Evolutionary conservation across 2,113 vertebrate species (phyloP).

Genomic region (Colossoma macropomum): DNA sequence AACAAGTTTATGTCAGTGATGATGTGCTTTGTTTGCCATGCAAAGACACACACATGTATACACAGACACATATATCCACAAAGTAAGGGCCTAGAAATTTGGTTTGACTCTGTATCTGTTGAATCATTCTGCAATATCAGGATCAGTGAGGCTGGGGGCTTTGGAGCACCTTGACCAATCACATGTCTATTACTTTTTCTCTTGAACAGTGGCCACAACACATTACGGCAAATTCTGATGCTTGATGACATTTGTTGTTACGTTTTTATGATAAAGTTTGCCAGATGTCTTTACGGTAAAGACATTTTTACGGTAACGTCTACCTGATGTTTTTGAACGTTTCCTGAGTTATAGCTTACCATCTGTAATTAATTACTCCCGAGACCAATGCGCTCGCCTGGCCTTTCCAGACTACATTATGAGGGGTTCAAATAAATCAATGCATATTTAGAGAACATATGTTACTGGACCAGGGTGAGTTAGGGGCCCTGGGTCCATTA

Average conservation of each 20-base stretch:
- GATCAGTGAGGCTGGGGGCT: background rate
- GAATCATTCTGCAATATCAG: background rate
- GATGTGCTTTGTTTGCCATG: background rate
- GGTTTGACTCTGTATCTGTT: background rate
- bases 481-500: constrained; percentile 75
- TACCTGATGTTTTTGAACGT: constrained; percentile 63
- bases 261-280: background rate
- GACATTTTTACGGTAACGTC: constrained; percentile 38
- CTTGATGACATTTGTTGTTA: background rate
- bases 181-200: background rate
- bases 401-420: constrained; percentile 71
- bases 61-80: background rate
- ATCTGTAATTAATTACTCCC: constrained; percentile 76
- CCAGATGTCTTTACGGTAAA: background rate
- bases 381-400: constrained; percentile 62
- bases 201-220: background rate
- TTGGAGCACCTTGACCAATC: background rate
- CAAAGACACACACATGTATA: background rate
- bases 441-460: constrained; percentile 77
- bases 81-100: too few species aligned
- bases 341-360: constrained; percentile 65
- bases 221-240: background rate
- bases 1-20: background rate
- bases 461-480: constrained; percentile 74
- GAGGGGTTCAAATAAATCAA: constrained; percentile 76